Evolutionary conservation across 2,113 vertebrate species (phyloP).

Genomic region (Piprites chloris): DNA sequence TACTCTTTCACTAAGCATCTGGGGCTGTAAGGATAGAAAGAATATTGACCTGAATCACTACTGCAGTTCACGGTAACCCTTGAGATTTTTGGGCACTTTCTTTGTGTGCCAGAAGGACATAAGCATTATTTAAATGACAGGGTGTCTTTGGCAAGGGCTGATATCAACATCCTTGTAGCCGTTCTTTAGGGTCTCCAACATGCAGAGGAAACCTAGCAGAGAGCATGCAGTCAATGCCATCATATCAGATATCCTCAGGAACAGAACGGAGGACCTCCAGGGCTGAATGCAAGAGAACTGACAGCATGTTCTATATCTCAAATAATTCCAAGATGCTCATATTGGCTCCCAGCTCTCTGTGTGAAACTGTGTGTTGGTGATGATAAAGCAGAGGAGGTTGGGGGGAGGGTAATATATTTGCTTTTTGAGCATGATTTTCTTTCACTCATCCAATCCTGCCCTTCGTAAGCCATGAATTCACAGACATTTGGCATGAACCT

Average conservation of each 20-base stretch:
- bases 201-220: background rate
- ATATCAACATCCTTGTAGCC: background rate
- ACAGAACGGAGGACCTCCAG: background rate
- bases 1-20: background rate
- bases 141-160: background rate
- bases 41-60: background rate
- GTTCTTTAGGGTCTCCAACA: background rate
- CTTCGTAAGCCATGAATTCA: conserved; percentile 13
- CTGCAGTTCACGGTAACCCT: background rate
- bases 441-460: background rate
- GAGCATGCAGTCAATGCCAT: background rate
- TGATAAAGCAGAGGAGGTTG: background rate
- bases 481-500: conserved; percentile 30
- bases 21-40: background rate
- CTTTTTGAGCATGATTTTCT: background rate
- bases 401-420: background rate
- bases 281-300: background rate
- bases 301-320: background rate
- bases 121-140: background rate
- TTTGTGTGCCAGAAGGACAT: background rate
- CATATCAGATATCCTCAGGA: background rate
- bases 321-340: background rate
- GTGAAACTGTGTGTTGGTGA: background rate
- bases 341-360: background rate
- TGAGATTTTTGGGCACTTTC: background rate